These are phyloP conservation scores for Percopsis transmontana DNA, from an alignment of 2,113 vertebrate genomes.

Conservation along the genomic window DNA sequence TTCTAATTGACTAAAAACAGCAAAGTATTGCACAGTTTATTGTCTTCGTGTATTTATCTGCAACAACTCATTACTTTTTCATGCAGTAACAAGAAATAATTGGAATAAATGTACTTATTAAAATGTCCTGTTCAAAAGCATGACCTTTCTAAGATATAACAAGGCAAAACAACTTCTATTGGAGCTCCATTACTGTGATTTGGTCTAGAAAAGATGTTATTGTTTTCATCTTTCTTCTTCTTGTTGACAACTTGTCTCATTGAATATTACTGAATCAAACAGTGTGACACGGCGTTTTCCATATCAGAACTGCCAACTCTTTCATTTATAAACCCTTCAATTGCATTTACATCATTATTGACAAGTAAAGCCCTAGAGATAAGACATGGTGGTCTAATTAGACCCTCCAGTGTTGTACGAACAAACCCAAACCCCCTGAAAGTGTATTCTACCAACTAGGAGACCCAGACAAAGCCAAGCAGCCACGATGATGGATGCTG, in stretches of 20 bases:
- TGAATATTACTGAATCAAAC: slow-evolving; percentile 52
- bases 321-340: slow-evolving; percentile 57
- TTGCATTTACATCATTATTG: slow-evolving; percentile 65
- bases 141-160: slow-evolving; percentile 63
- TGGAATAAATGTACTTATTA: slow-evolving; percentile 68
- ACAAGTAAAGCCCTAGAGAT: slow-evolving; percentile 66
- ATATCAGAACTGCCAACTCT: slow-evolving; percentile 62
- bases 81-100: slow-evolving; percentile 71
- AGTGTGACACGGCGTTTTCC: slow-evolving; percentile 61
- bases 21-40: slow-evolving; percentile 53
- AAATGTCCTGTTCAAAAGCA: slow-evolving; percentile 73
- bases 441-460: not conserved
- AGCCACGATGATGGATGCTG: slow-evolving; percentile 74
- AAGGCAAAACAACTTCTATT: slow-evolving; percentile 53
- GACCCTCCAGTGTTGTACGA: slow-evolving; percentile 44
- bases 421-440: slow-evolving; percentile 29
- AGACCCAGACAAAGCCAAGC: slow-evolving; percentile 36
- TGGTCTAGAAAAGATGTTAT: slow-evolving; percentile 71
- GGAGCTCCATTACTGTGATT: slow-evolving; percentile 68
- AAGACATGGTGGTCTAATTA: slow-evolving; percentile 68
- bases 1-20: slow-evolving; percentile 70
- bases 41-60: slow-evolving; percentile 70
- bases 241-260: slow-evolving; percentile 67
- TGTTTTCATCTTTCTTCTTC: slow-evolving; percentile 67
- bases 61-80: slow-evolving; percentile 70